These are phyloP conservation scores for Diorhabda sublineata DNA, from an alignment of 1,140 invertebrate genomes.

Conservation along the genomic window DNA sequence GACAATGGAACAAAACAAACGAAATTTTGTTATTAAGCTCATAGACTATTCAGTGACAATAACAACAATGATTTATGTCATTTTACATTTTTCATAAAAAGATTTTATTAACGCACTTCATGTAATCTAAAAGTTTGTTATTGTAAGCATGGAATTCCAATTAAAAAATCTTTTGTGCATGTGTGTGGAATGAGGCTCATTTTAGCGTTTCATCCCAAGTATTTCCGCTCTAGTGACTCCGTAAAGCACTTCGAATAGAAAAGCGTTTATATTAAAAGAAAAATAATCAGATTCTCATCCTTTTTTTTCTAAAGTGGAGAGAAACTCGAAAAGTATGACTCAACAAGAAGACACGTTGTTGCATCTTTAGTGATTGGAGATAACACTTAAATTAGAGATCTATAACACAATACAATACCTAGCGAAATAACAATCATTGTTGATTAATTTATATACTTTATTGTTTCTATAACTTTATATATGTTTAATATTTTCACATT, in stretches of 20 bases:
- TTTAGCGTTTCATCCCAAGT: neutral
- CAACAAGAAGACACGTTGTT: neutral
- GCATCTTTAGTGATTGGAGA: neutral
- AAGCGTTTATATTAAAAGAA: conserved; percentile 1
- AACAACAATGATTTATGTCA: no score
- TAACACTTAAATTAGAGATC: no score
- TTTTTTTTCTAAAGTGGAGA: neutral
- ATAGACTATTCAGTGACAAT: no score
- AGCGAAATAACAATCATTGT: no score
- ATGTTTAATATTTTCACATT: no score
- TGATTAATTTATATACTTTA: no score
- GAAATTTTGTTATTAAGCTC: no score
- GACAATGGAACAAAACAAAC: no score
- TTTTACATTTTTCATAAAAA: no score
- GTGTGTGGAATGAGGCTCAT: neutral
- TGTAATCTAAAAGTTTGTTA: neutral
- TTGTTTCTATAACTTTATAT: no score
- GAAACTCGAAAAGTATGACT: neutral
- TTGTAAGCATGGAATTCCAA: neutral
- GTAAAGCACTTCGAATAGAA: neutral
- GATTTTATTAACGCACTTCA: no score
- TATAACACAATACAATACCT: no score
- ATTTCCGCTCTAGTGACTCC: neutral
- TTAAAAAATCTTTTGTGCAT: neutral
- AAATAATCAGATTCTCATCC: neutral